Base-by-base conservation (phyloP, 2,113 vertebrate species). In the Ursus arctos region DNA sequence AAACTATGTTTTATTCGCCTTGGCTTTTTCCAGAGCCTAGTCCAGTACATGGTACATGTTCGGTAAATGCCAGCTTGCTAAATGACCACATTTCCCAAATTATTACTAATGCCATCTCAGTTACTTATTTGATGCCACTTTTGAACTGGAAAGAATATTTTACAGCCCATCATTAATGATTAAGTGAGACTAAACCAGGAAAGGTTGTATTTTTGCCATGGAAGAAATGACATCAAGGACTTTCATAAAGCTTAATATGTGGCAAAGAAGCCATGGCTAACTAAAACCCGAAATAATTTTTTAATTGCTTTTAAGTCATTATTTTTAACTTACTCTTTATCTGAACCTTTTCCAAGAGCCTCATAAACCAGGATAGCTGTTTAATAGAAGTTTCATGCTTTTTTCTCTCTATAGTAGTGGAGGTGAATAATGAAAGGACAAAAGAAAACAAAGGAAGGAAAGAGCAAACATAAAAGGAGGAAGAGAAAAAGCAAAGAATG, bases 161-260 rank as follows among this genome's bases (percentile, higher is more conserved):
- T 97, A 95, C 4, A 97, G 80, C 31, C 95, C 77, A 86, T 95
- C 90, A 89, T 59, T 96, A 96, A 96, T 95, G 94, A 97, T 94
- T 91, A 93, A 93, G 79, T 96, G 91, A 93, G 77, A 94, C 77
- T 85, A 92, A 72, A 76, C 24, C 84, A 92, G 83, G 87, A 97
- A 92, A 74, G 16, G 43, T 7, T 94, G 74, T 76, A 95, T 94
- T 97, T 98, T 92, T 83, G 26, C 83, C 51, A 26, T 95, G 80
- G 97, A 96, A 98, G 96, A 96, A 98, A 95, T 97, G 97, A 98
- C 84, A 95, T 95, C 57, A 96, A 95, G 92, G 53, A 88, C 33
- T 87, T 95, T 51, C 80, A 96, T 90, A 53, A 88, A 95, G 51
- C 51, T 93, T 81, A 69, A 19, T 72, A 71, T 61, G 74, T 90